Base-by-base conservation (phyloP, 2,113 vertebrate genomes). In the Lates calcarifer region DNA sequence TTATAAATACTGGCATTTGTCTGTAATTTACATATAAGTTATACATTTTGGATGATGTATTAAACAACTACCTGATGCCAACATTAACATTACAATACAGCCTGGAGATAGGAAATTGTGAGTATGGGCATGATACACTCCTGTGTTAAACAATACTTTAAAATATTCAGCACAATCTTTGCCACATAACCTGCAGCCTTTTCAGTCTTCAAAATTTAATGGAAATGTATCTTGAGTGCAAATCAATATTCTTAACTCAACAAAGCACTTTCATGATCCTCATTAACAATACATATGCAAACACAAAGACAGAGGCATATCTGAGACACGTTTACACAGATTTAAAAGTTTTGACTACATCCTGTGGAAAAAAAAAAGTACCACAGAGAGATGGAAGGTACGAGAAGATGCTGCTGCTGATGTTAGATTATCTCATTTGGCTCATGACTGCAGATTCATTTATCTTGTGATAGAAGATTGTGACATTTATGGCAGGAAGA, bases 401-500 rank as follows among this genome's bases (percentile, higher is more conserved):
- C n/a, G 65, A 78, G 35, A 81, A 82, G 82, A 88, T 76, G 65
- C 64, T 67, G 68, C 58, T 84, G 82, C 83, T 89, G 89, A 81
- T 92, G 87, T 91, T 84, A 91, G 85, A 92, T 93, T 24, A 84
- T 91, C 82, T 89, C 63, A 87, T 91, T 92, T 91, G 85, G 87
- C 84, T 81, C 79, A 17, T 47, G 65, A 56, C 35, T 71, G 57
- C 71, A 80, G 29, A 29, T 85, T 87, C 53, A 87, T 94, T 89
- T 90, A 92, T 94, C 90, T 90, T 85, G 60, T 70, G 64, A 75
- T 87, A 74, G 62, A 82, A 77, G 53, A 83, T 57, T 65, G 51
- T 93, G 92, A 94, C 91, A 93, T 94, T 93, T 94, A 95, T 87
- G 73, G 85, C 92, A 94, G 89, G 90, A 94, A 90, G 92, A 81